Evolutionary conservation across 2,888 invertebrate genomes (phyloP).

Genomic region (Lasioglossum leucozonium): DNA sequence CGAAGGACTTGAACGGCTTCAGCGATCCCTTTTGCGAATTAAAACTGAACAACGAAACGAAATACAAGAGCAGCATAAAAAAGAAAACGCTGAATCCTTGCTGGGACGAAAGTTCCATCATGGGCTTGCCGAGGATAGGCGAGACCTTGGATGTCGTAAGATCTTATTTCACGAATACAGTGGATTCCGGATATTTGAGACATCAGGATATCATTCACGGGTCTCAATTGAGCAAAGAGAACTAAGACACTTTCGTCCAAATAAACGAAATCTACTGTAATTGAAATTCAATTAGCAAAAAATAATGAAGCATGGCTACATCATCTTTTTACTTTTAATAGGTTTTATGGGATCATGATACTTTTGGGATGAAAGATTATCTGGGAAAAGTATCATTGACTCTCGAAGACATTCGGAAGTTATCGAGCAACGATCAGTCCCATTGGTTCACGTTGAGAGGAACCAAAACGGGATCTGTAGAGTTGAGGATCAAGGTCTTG

Average conservation of each 20-base stretch:
- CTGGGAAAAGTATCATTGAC: constrained; percentile 85
- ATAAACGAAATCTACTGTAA: background rate
- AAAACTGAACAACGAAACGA: constrained; percentile 84
- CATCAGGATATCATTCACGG: background rate
- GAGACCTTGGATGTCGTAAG: constrained; percentile 85
- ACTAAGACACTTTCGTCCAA: background rate
- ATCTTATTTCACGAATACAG: constrained; percentile 1
- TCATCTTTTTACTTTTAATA: constrained; percentile 58
- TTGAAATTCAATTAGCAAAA: background rate
- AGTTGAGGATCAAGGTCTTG: constrained; percentile 84
- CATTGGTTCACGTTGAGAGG: constrained; percentile 85
- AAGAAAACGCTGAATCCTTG: constrained; percentile 86
- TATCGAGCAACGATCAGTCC: constrained; percentile 83
- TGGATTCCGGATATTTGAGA: background rate
- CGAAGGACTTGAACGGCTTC: constrained; percentile 86
- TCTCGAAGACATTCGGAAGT: constrained; percentile 84
- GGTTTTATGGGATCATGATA: constrained; percentile 86
- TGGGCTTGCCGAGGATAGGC: constrained; percentile 83
- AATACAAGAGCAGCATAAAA: constrained; percentile 85
- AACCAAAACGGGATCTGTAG: constrained; percentile 85
- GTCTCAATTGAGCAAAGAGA: no score
- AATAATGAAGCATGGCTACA: background rate
- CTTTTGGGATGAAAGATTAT: constrained; percentile 86
- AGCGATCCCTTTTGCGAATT: constrained; percentile 86
- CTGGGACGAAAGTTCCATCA: constrained; percentile 86